Evolutionary conservation across 2,113 vertebrate genomes (phyloP), one percentile per base, ranked within the genome.

Genomic region (Lichenostomus cassidix): DNA sequence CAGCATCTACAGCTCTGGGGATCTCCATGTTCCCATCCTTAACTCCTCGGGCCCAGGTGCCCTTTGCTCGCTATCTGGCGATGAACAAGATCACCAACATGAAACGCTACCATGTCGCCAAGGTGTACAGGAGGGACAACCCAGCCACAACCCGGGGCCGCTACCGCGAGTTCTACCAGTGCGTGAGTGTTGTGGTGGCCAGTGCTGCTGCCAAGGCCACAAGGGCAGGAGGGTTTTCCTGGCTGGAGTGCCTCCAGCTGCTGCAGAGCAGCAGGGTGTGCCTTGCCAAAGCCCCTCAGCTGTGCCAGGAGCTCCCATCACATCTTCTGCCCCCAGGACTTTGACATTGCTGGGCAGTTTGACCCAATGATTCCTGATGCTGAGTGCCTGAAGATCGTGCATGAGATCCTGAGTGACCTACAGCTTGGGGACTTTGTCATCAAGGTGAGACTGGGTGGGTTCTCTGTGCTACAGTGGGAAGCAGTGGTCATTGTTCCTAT

Each of bases 301-400:
- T 64, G 31, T 78, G 37, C 56, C 83, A 69, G 53, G n/a, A 87
- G 44, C 55, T 65, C 58, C 44, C 35, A 5, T 55, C 5, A 21
- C 31, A 88, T 62, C 70, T n/a, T 94, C 73, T 96, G 17, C 27
- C 76, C 91, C 8, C 92, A 99, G 75, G 99, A 99, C 94, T 99
- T 99, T 83, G 99, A 99, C 96, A 99, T 99, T 0, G 99, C 99
- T 0, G 99, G 99, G 2, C 99, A 99, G 78, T 99, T 98, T 5
- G 99, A 99, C 19, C 97, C 98, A 1, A 99, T 99, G 99, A 99
- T 99, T 84, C 99, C 99, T 0, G 99, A 99, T 12, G 99, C 99
- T 0, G 99, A 99, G 92, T 99, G 99, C 97, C 97, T 99, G 92
- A 99, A 99, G 96, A 99, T 99, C 0, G 98, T 99, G 80, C 97